Conservation (phyloP, 2,888 invertebrate species). For the Orthosia gothica region DNA sequence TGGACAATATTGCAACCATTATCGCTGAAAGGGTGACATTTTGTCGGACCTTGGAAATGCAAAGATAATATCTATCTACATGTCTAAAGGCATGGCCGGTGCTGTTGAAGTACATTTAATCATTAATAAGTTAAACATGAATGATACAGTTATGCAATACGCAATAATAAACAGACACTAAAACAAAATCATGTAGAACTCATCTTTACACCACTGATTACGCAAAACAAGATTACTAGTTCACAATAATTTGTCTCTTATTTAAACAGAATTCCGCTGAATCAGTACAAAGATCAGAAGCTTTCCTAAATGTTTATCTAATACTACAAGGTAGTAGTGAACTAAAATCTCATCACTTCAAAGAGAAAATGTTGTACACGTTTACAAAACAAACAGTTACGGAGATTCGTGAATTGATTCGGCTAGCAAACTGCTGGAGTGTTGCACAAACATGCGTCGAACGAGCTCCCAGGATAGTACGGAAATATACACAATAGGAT, state of each 20-base stretch:
- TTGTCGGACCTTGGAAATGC: too few species aligned
- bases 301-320: conserved; percentile 39
- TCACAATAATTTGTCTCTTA: neutral
- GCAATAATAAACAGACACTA: neutral
- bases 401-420: conserved; percentile 48
- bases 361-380: conserved; percentile 43
- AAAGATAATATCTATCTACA: neutral
- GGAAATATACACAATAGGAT: conserved; percentile 42
- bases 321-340: neutral
- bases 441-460: conserved; percentile 56
- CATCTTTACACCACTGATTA: neutral
- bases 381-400: conserved; percentile 50
- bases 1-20: too few species aligned
- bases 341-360: conserved; percentile 39
- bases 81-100: neutral
- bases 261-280: conserved; percentile 6
- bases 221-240: neutral
- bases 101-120: neutral
- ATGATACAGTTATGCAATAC: neutral
- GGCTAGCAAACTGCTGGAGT: conserved; percentile 42
- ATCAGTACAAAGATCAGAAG: conserved; percentile 24
- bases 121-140: neutral
- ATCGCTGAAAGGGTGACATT: too few species aligned
- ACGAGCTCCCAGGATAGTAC: conserved; percentile 29
- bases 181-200: neutral